These are phyloP conservation scores for Boloria selene DNA, from an alignment of 2,888 invertebrate species.

Conservation along the genomic window DNA sequence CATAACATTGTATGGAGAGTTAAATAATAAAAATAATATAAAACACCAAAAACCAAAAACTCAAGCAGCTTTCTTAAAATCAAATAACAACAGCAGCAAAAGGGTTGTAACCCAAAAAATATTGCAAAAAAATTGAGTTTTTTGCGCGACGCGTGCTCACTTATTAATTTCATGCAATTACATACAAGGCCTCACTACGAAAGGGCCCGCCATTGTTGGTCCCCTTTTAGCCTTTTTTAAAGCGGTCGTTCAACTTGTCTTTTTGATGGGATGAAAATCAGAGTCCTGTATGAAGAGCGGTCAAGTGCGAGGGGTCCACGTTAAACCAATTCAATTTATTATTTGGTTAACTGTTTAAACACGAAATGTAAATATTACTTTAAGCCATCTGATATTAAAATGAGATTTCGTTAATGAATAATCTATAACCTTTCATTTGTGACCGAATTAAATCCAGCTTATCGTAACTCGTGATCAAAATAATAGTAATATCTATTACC, in stretches of 20 bases:
- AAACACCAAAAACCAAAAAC: too few relatives aligned
- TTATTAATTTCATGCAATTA: conserved; percentile 37
- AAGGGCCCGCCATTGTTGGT: conserved; percentile 44
- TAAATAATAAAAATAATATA: too few relatives aligned
- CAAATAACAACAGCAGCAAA: conserved; percentile 7
- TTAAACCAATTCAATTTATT: conserved; percentile 2
- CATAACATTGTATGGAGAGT: too few relatives aligned
- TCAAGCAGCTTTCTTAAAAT: too few relatives aligned
- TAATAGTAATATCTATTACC: too few relatives aligned
- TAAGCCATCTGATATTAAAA: conserved; percentile 10
- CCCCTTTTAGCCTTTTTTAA: conserved; percentile 47
- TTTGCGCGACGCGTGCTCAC: conserved; percentile 44
- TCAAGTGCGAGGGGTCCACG: conserved; percentile 17
- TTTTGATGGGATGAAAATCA: conserved; percentile 51
- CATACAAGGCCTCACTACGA: conserved; percentile 33
- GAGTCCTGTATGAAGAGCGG: conserved; percentile 29
- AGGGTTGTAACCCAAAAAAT: conserved; percentile 24
- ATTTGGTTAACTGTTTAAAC: conserved; percentile 29
- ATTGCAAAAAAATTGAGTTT: conserved; percentile 19
- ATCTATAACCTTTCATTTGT: too few relatives aligned
- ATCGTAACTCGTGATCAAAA: too few relatives aligned
- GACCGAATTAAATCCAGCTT: too few relatives aligned
- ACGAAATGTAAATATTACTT: conserved; percentile 8
- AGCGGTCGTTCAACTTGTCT: conserved; percentile 68
- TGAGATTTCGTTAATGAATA: not conserved